These are phyloP conservation scores for Bembecia ichneumoniformis DNA, from an alignment of 2,888 invertebrate genomes.

Conservation along the genomic window DNA sequence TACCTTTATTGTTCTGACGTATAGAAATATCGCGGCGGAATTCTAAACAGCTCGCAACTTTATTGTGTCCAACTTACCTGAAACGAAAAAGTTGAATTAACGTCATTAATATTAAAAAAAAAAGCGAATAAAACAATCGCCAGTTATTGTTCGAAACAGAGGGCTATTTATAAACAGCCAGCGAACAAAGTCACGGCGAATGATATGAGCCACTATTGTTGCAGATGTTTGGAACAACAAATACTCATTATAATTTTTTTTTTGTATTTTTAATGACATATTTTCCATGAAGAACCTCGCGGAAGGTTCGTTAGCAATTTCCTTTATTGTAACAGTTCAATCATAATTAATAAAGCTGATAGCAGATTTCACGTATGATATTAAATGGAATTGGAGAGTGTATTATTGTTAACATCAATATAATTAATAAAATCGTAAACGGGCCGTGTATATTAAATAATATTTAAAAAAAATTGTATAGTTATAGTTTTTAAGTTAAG, in stretches of 20 bases:
- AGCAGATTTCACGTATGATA: neutral
- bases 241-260: constrained; percentile 10
- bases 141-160: constrained; percentile 28
- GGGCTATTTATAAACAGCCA: constrained; percentile 32
- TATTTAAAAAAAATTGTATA: too few relatives aligned
- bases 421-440: too few relatives aligned
- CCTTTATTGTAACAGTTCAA: neutral
- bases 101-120: constrained; percentile 33
- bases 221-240: constrained; percentile 12
- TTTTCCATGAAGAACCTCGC: neutral
- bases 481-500: too few relatives aligned
- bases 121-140: constrained; percentile 30
- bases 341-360: too few relatives aligned
- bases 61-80: constrained; percentile 55
- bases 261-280: constrained; percentile 1
- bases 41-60: constrained; percentile 39
- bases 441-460: too few relatives aligned
- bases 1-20: constrained; percentile 28
- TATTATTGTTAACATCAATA: too few relatives aligned
- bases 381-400: too few relatives aligned
- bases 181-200: constrained; percentile 16
- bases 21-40: constrained; percentile 18
- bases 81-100: constrained; percentile 38
- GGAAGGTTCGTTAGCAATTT: neutral
- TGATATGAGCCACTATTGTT: constrained; percentile 14